Base-by-base conservation (phyloP, 2,888 invertebrate species). In the Gryllus longicercus region DNA sequence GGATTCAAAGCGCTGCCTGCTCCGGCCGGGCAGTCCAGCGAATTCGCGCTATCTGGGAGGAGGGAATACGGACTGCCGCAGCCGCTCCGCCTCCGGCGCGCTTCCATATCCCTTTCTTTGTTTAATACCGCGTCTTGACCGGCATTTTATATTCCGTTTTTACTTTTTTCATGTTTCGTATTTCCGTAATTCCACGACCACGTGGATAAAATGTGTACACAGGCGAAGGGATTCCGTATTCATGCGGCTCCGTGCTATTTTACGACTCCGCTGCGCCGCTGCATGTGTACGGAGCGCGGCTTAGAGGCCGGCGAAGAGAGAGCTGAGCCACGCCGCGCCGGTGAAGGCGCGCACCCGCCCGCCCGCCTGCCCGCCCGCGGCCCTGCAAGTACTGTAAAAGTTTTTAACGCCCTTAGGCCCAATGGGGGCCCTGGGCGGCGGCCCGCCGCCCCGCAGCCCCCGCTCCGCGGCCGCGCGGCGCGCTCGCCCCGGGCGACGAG, bases 321-420 rank as follows among this genome's bases (percentile, higher is more conserved):
- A 63, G 74, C 74, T 51, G 78, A 63, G 74, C 78, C 23, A 5
- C 49, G 78, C 78, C 38, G 78, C 49, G 78, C 78, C 38, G 78
- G 78, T 50, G 21, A 16, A 25, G 16, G 49, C 38, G 78, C 21
- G 50, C 21, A n/a, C 38, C 5, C 74, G 12, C 51, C 3, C 50
- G 50, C 21, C 21, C 74, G n/a, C 50, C 50, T 21, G n/a, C 77
- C 50, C 50, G 50, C 51, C 50, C 18, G 18, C 14, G 63, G 63
- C 23, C 21, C 63, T 63, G 63, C 63, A 63, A 63, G 63, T 63
- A 63, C 63, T 63, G 63, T 63, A 63, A 63, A 63, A 63, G 63
- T 63, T 63, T 63, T 63, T 63, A 63, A 63, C 63, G 63, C 63
- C 63, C 63, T 63, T 63, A 63, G 63, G 63, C 63, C 63, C 63